A percentile compares a stretch with the other conserved stretches of the same genome.
Conservation (phyloP, 2,888 invertebrate species). For the Rhagophthalmus giganteus region DNA sequence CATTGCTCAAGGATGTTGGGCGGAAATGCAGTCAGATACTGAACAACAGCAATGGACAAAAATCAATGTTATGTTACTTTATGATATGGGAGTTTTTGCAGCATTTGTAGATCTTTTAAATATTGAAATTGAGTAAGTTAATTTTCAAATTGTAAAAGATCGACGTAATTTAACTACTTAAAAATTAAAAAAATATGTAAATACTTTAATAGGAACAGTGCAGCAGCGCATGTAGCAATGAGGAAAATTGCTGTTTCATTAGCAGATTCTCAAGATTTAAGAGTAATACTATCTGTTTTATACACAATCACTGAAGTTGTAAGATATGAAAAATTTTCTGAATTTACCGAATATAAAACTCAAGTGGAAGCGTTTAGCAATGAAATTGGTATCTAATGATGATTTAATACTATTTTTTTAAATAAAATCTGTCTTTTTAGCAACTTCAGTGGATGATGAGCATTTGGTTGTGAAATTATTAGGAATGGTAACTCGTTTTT, state of each 20-base stretch:
- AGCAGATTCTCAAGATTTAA: conserved; percentile 88
- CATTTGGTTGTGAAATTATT: conserved; percentile 85
- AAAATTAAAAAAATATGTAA: conserved; percentile 9
- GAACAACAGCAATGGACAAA: conserved; percentile 85
- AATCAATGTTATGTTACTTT: conserved; percentile 83
- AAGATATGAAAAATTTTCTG: conserved; percentile 67
- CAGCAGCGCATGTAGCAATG: conserved; percentile 71
- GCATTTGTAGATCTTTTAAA: conserved; percentile 91
- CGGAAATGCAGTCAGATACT: conserved; percentile 88
- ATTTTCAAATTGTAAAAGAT: conserved; percentile 6
- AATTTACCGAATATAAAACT: conserved; percentile 53
- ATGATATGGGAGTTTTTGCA: conserved; percentile 86
- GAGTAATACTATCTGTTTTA: conserved; percentile 89
- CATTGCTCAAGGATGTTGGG: conserved; percentile 92
- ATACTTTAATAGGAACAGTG: conserved; percentile 62
- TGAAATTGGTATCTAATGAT: conserved; percentile 60
- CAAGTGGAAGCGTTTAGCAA: conserved; percentile 61
- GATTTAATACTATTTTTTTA: no score
- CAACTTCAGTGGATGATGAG: conserved; percentile 73
- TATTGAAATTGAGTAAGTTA: conserved; percentile 84
- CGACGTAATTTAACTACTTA: not conserved
- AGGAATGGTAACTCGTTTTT: conserved; percentile 95
- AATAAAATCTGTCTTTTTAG: no score
- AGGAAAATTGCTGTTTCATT: conserved; percentile 78
- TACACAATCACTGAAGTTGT: conserved; percentile 96